Evolutionary conservation across 2,113 vertebrate species (phyloP).

Genomic region (Datnioides undecimradiatus): DNA sequence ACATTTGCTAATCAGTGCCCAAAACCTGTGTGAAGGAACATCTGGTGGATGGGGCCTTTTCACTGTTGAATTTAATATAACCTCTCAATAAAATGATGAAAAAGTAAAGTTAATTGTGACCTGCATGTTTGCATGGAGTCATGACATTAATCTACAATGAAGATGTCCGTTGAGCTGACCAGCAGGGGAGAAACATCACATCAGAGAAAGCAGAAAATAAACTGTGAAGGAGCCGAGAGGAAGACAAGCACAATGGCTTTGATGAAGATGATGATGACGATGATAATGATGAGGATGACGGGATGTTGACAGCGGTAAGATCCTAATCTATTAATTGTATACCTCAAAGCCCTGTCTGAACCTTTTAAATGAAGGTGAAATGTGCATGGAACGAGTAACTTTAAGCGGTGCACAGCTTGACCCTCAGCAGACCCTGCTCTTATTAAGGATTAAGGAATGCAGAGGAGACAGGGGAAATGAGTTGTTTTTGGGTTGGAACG

Average conservation of each 20-base stretch:
- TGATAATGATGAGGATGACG: constrained; percentile 25
- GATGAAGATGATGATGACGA: neutral
- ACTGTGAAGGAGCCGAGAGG: neutral
- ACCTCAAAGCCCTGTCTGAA: neutral
- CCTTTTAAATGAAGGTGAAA: constrained; percentile 38
- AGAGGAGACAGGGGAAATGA: no score
- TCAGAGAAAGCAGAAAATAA: neutral
- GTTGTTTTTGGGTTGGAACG: no score
- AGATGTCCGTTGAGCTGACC: neutral
- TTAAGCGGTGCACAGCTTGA: constrained; percentile 9
- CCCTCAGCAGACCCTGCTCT: neutral
- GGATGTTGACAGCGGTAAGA: neutral
- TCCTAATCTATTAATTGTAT: neutral
- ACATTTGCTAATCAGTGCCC: neutral
- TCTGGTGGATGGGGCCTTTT: neutral
- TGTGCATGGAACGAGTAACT: constrained; percentile 37
- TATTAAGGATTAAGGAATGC: constrained; percentile 5
- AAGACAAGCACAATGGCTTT: constrained; percentile 11
- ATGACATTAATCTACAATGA: neutral
- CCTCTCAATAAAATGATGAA: neutral
- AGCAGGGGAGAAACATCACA: neutral
- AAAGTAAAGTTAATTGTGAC: neutral
- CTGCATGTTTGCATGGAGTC: neutral
- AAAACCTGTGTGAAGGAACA: neutral
- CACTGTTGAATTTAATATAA: neutral